Evolutionary conservation across 2,888 invertebrate genomes (phyloP), one percentile per base, ranked within the genome.

Genomic region (Gari tellinella): DNA sequence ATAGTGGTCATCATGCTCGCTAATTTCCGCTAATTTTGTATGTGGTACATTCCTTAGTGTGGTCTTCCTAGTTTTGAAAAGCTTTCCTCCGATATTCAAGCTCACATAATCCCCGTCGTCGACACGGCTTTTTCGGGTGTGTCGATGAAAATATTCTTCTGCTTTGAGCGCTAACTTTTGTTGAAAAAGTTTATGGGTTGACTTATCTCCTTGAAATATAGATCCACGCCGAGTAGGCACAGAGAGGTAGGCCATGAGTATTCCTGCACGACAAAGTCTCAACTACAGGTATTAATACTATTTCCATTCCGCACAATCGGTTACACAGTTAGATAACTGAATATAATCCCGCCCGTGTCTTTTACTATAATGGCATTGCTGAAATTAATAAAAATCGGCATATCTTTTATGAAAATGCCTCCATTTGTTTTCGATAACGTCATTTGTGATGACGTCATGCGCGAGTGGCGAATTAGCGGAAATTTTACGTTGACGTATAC

Each of bases 21-120:
- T 57, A 4, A 81, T 21, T 14, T 58, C 10, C 10, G 76, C 74
- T 12, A 83, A 68, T 55, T 66, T 72, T 26, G 81, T 77, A 21
- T 57, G 61, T 2, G 83, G 81, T 19, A 75, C 72, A 48, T 79
- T 77, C 38, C 72, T 67, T 2, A 83, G 53, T 15, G 81, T 80
- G 10, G 76, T 49, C 63, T 77, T 74, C 21, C 65, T 61, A 5
- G 75, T 80, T 48, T 58, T 66, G 48, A 75, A 81, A 38, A 64
- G 41, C 46, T 64, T 67, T 15, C 81, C 83, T 4, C 83, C 81
- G n/a, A 83, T 64, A 57, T 81, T 81, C 1, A 80, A 55, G 1
- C 45, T 37, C 1, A 81, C 67, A 5, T 56, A 58, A 21, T 77
- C 65, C 19, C 41, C 53, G 25, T 77, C 73, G 21, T 78, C 78